Evolutionary conservation across 2,797 vertebrate genomes (phyloP), one percentile per base, ranked within the genome.

Genomic region (Esox masquinongy): DNA sequence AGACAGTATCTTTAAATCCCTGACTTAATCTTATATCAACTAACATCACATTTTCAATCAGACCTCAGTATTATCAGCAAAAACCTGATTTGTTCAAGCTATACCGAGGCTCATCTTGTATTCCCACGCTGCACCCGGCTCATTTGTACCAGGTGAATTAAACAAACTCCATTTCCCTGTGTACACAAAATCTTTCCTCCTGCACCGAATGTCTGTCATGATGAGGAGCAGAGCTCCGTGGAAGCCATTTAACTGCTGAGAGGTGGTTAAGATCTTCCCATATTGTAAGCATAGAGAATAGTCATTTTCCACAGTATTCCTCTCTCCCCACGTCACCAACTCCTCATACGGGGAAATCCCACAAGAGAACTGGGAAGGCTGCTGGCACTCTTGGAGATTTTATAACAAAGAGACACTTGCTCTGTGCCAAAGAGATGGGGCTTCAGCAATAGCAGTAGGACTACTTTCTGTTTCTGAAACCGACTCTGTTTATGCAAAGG

Each of bases 111-210:
- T 19, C 17, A 22, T 67, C 14, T 47, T 68, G 29, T 53, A 39
- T 36, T 68, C 64, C n/a, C 22, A 39, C 64, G 7, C 70, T 76
- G 68, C 47, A 19, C 14, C 71, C 59, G 7, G 31, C 26, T 71
- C 59, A 70, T 79, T 78, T 78, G 14, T 51, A 78, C 34, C n/a
- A 73, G 64, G 16, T 31, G 8, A 26, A 78, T 61, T 59, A 61
- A 15, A 64, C 19, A 15, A 51, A 47, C 59, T 59, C 50, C 51
- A 22, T 73, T 73, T 61, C 49, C 51, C 50, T 49, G 24, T 24
- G 63, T 61, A 69, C 39, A 77, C 70, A 77, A 50, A 77, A 26
- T 19, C n/a, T 11, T 22, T 51, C 47, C 17, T 24, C 51, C 51
- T 49, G 43, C 47, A 71, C 19, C 24, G 67, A 74, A 67, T 77